phyloP scores from a whole-genome alignment of 2,888 invertebrate genomes.

The Oithona nana region DNA sequence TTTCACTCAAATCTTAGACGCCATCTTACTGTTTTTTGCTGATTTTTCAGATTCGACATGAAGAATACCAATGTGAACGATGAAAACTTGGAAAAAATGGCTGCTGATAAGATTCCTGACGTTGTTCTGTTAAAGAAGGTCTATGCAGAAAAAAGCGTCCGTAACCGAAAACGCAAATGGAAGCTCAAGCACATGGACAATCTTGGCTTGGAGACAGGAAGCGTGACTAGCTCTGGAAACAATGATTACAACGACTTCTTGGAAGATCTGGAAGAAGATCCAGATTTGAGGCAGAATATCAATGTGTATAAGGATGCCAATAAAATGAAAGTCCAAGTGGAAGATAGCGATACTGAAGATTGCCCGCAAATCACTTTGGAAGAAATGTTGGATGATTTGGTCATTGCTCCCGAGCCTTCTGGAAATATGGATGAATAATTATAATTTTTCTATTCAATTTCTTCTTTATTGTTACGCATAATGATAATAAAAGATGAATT shows the following conservation, averaged over 20 bases:
- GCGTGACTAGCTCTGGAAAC: slow-evolving; percentile 10
- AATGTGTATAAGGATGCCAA: slow-evolving; percentile 52
- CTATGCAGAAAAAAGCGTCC: slow-evolving; percentile 47
- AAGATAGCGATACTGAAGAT: slow-evolving; percentile 17
- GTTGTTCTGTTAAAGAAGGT: slow-evolving; percentile 84
- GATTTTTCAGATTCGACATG: slow-evolving; percentile 57
- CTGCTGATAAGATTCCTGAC: slow-evolving; percentile 49
- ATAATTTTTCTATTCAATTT: not conserved
- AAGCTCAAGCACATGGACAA: slow-evolving; percentile 63
- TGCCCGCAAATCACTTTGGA: slow-evolving; percentile 60
- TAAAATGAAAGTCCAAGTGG: slow-evolving; percentile 17
- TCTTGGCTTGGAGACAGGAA: slow-evolving; percentile 24
- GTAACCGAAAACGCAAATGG: slow-evolving; percentile 61
- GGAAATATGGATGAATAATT: not conserved
- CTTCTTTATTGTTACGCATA: not conserved
- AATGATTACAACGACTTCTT: slow-evolving; percentile 29
- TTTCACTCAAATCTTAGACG: no score
- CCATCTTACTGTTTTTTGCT: no score
- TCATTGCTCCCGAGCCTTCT: slow-evolving; percentile 39
- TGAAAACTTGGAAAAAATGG: slow-evolving; percentile 60
- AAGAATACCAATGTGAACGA: slow-evolving; percentile 82
- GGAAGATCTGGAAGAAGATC: slow-evolving; percentile 92
- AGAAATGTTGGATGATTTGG: slow-evolving; percentile 82
- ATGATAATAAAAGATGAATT: not conserved
- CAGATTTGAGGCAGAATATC: slow-evolving; percentile 63